Evolutionary conservation across 2,888 invertebrate species (phyloP).

Genomic region (Cylloceria caligata): DNA sequence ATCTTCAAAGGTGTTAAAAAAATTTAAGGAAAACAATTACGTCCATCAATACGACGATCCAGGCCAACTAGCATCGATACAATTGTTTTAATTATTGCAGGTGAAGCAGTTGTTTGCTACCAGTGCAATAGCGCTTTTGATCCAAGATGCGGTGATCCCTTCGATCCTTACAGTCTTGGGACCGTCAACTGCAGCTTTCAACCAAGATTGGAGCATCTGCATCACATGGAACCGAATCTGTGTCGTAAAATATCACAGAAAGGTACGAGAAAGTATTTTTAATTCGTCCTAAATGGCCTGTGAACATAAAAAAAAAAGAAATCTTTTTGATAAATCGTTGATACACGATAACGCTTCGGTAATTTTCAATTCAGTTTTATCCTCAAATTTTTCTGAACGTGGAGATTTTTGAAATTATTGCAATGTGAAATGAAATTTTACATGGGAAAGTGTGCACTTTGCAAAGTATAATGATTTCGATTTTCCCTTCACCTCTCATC

Average conservation of each 20-base stretch:
- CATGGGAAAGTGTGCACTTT: too few species aligned
- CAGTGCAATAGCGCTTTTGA: constrained; percentile 97
- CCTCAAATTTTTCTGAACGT: too few species aligned
- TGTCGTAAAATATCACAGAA: constrained; percentile 94
- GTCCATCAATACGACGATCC: too few species aligned
- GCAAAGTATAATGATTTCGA: background rate
- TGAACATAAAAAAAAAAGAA: too few species aligned
- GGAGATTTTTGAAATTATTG: too few species aligned
- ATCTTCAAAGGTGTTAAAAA: too few species aligned
- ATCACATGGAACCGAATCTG: constrained; percentile 87
- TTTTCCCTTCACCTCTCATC: background rate
- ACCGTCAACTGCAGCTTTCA: constrained; percentile 93
- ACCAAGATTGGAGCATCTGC: constrained; percentile 90
- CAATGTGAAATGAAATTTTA: too few species aligned
- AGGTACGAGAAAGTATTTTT: constrained; percentile 85
- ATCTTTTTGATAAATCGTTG: too few species aligned
- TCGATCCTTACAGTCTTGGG: constrained; percentile 94
- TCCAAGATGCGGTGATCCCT: constrained; percentile 95
- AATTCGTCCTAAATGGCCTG: background rate
- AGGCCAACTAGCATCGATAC: too few species aligned
- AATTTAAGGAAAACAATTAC: too few species aligned
- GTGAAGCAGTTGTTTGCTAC: constrained; percentile 91
- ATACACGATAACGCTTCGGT: too few species aligned
- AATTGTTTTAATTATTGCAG: too few species aligned
- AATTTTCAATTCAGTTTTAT: background rate